Base-by-base conservation (phyloP, 2,888 invertebrate genomes). In the Eledone cirrhosa region DNA sequence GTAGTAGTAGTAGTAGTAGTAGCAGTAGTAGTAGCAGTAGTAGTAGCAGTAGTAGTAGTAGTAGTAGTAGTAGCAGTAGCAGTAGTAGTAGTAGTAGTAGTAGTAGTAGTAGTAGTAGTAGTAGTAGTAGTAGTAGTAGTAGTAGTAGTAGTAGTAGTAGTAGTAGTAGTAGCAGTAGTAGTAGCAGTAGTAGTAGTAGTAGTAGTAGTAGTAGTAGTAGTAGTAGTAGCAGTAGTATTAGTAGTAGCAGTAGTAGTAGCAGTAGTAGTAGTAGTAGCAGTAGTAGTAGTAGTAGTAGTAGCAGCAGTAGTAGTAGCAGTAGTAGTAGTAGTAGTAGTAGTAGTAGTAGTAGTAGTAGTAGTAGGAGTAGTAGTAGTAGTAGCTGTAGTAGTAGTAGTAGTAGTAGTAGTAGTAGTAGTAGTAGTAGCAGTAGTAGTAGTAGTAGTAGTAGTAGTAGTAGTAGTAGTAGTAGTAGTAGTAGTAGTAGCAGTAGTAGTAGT, bases 21-120 rank as follows among this genome's bases (percentile, higher is more conserved):
- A 77, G 77, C 72, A 77, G 77, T 77, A 77, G 77, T 77, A 72
- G 77, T 77, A 72, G 77, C 77, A 78, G 76, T 78, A 27, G 76
- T 78, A 77, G 76, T 77, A 77, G 77, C 77, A 78, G 48, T 78
- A 77, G 79, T 78, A 78, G 77, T 78, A 78, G 72, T 47, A 29
- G 78, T 78, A 78, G 78, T 78, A 77, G 78, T 78, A 77, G 78
- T 78, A 77, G 78, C 41, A 77, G 78, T 78, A 77, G 78, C 77
- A 77, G 78, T 78, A 77, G 77, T 77, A 33, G 78, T 78, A 74
- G 31, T 31, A 31, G 76, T 31, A 19, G 76, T 76, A 76, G 41
- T 33, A 41, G 47, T 31, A 76, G 41, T 76, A 41, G 16, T 31
- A 76, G 41, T 31, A 19, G 24, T 76, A 41, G 31, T 31, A 19